These are phyloP conservation scores for Apeira syringaria DNA, from an alignment of 2,888 invertebrate genomes.

Conservation along the genomic window DNA sequence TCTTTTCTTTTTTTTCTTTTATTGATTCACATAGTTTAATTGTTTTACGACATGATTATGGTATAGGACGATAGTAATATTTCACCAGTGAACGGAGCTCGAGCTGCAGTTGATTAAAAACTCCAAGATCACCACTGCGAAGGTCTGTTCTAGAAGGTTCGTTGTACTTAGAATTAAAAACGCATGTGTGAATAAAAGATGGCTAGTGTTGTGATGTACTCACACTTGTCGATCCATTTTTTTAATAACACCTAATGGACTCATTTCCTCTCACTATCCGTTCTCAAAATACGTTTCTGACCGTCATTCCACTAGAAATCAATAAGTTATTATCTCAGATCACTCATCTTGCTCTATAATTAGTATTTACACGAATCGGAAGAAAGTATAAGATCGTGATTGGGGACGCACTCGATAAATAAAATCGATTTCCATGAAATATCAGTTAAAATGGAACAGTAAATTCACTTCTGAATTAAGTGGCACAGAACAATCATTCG, in stretches of 20 bases:
- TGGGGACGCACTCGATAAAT: conserved; percentile 24
- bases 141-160: no score
- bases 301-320: conserved; percentile 1
- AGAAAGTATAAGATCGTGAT: conserved; percentile 21
- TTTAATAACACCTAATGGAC: conserved; percentile 47
- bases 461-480: no score
- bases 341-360: conserved; percentile 29
- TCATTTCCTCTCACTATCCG: conserved; percentile 34
- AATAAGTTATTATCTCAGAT: conserved; percentile 13
- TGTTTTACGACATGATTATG: no score
- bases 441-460: conserved; percentile 23
- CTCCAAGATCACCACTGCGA: no score
- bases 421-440: conserved; percentile 27
- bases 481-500: conserved; percentile 2
- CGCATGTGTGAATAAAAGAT: no score
- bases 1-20: no score
- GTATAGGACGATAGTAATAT: no score
- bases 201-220: conserved; percentile 30
- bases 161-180: no score
- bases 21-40: no score
- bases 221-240: conserved; percentile 49
- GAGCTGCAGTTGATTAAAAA: no score
- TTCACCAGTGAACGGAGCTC: no score
- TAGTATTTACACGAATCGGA: conserved; percentile 17
- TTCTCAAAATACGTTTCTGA: background rate